Base-by-base conservation (phyloP, 2,888 invertebrate genomes). In the Drosophila neoperkinsi region DNA sequence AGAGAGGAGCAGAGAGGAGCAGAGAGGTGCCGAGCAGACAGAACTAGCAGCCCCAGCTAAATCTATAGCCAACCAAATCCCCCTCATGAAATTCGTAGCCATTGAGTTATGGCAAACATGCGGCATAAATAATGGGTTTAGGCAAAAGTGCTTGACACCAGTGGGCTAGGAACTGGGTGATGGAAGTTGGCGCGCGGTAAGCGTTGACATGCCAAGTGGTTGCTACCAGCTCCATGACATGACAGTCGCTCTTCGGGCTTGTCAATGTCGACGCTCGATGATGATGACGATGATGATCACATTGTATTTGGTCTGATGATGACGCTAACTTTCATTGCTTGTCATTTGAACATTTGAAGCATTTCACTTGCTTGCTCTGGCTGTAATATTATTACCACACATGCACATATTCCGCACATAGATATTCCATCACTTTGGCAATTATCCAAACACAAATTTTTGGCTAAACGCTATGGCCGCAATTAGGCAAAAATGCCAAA, bases 101-200 rank as follows among this genome's bases (percentile, higher is more conserved):
- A 90, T 88, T 87, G 87, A 87, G 88, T 87, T 87, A 87, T 87
- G 90, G 88, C 84, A 90, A 87, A 82, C 88, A 87, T 90, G 88
- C 84, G 82, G 88, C 86, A 87, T 90, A 87, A 87, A 90, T 87
- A 90, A 90, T 88, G 84, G 78, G 79, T 69, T 84, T 73, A 65
- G 76, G 82, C 74, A 77, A 58, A 79, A 79, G 70, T 74, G 81
- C 74, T 69, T 70, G 77, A 71, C 76, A 82, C 75, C 69, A 72
- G 65, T 3, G 36, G 50, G 68, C 50, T 49, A 53, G 34, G 46
- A 58, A 71, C 38, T 63, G 70, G 11, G 11, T 28, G 56, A 30
- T 38, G 30, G 13, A 46, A 59, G 43, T 38, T 51, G 34, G 74
- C 21, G 51, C 57, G 62, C 41, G 57, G 62, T 63, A 74, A 77